These are phyloP conservation scores for Fragum whitleyi DNA, from an alignment of 2,888 invertebrate species.

Conservation along the genomic window DNA sequence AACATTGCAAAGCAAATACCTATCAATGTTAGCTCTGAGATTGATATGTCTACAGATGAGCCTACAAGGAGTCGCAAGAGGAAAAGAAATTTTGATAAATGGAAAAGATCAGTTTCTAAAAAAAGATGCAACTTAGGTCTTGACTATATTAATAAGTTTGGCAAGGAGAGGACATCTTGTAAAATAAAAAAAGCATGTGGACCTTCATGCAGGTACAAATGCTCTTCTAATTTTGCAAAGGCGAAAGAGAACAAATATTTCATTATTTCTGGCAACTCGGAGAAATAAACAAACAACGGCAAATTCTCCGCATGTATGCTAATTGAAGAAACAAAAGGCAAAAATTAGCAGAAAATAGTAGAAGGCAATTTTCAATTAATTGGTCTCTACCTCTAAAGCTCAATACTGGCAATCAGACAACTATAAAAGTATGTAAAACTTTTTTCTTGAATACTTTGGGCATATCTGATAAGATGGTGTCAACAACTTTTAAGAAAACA, in stretches of 20 bases:
- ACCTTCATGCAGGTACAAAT: slow-evolving; percentile 18
- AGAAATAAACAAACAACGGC: slow-evolving; percentile 14
- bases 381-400: slow-evolving; percentile 14
- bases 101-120: slow-evolving; percentile 4
- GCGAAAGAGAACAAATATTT: background rate
- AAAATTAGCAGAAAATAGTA: background rate
- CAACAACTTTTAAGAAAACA: no score
- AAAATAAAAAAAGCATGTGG: slow-evolving; percentile 18
- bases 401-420: background rate
- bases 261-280: background rate
- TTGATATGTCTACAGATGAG: no score
- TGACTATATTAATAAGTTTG: slow-evolving; percentile 8
- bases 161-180: background rate
- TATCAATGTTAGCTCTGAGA: no score
- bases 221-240: slow-evolving; percentile 3
- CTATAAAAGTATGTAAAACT: slow-evolving; percentile 33
- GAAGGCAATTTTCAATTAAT: slow-evolving; percentile 23
- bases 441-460: slow-evolving; percentile 35
- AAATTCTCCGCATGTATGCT: slow-evolving; percentile 30
- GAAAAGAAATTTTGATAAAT: background rate
- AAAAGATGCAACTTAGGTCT: slow-evolving; percentile 11
- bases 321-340: slow-evolving; percentile 11
- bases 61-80: slow-evolving; percentile 14
- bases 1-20: background rate
- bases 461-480: slow-evolving; percentile 39